These are phyloP conservation scores for cat (Felis catus) DNA, from an alignment of 2,113 vertebrate genomes.

Conservation along the genomic window DNA sequence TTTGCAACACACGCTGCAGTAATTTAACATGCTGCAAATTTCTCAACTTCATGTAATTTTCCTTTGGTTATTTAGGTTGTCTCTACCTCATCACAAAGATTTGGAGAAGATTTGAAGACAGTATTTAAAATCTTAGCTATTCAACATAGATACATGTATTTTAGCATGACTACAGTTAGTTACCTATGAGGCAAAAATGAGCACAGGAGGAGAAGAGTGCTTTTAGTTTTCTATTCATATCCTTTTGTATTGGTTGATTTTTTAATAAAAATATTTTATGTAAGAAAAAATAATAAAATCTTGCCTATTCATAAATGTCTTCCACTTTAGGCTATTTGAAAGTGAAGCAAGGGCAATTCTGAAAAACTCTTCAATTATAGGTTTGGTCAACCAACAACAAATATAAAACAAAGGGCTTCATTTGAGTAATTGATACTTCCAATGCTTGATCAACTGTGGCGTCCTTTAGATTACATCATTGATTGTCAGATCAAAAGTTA, in stretches of 20 bases:
- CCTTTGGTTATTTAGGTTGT: neutral
- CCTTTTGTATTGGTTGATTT: neutral
- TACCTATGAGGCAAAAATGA: neutral
- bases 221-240: neutral
- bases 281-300: neutral
- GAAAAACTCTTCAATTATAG: neutral
- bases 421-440: neutral
- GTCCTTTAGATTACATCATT: neutral
- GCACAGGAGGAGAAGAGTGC: neutral
- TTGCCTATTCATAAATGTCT: neutral
- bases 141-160: neutral
- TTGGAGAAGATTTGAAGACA: neutral
- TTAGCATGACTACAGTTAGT: neutral
- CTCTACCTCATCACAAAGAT: neutral
- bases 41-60: neutral
- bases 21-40: neutral
- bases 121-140: conserved; percentile 7
- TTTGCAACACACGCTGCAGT: neutral
- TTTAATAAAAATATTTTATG: neutral
- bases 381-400: conserved; percentile 26
- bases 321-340: conserved; percentile 25
- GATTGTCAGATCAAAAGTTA: conserved; percentile 31
- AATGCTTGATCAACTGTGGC: neutral
- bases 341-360: neutral
- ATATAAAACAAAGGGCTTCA: conserved; percentile 22